Conservation (phyloP, 2,888 invertebrate genomes). For the Drosophila antonietae region DNA sequence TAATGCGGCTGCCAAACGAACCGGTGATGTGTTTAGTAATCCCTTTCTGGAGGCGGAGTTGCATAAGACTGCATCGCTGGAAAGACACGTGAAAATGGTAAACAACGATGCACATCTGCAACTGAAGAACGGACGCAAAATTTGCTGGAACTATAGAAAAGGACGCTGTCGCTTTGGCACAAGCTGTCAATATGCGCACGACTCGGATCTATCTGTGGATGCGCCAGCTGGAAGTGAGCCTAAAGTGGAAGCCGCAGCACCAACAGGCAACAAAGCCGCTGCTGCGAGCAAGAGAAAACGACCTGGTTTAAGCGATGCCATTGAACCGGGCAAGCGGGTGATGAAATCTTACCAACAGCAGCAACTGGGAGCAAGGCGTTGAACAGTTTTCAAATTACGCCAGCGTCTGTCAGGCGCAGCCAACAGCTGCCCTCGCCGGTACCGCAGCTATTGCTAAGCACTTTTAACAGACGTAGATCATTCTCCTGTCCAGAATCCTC, state of each 20-base stretch:
- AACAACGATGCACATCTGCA: constrained; percentile 89
- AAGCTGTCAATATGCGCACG: constrained; percentile 96
- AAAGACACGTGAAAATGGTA: constrained; percentile 97
- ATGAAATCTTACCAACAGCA: constrained; percentile 90
- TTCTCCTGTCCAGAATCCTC: constrained; percentile 21
- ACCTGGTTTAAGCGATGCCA: constrained; percentile 90
- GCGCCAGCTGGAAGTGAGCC: constrained; percentile 1
- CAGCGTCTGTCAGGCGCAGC: constrained; percentile 60
- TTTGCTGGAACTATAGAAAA: constrained; percentile 97
- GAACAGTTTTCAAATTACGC: constrained; percentile 54
- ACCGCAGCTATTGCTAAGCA: constrained; percentile 68
- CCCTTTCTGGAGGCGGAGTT: constrained; percentile 94
- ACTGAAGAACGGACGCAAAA: constrained; percentile 93
- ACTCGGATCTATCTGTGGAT: constrained; percentile 88
- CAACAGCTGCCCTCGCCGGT: constrained; percentile 57
- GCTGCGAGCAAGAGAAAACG: constrained; percentile 87
- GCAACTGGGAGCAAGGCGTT: constrained; percentile 85
- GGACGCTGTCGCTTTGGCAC: constrained; percentile 96
- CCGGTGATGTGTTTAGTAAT: constrained; percentile 90
- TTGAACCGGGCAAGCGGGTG: constrained; percentile 94
- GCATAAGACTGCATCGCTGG: constrained; percentile 93
- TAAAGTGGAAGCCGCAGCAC: constrained; percentile 21
- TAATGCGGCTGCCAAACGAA: constrained; percentile 49
- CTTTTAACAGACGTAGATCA: constrained; percentile 51
- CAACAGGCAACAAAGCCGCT: constrained; percentile 13